These are phyloP conservation scores for Nephrotoma flavescens DNA, from an alignment of 2,888 invertebrate species.

Conservation along the genomic window DNA sequence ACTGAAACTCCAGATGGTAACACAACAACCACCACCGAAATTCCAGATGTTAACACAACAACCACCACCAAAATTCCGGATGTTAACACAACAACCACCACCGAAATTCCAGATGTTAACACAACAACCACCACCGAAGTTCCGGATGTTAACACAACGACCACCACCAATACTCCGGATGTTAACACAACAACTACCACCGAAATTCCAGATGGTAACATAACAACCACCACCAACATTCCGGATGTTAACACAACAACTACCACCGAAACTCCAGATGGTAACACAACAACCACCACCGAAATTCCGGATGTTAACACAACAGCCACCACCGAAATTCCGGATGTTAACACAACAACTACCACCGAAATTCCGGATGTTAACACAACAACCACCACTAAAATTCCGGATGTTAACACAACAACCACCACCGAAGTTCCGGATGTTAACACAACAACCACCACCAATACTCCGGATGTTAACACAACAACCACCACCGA, in stretches of 20 bases:
- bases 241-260: neutral
- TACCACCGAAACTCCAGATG: neutral
- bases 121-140: neutral
- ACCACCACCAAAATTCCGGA: neutral
- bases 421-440: neutral
- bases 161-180: neutral
- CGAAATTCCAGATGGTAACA: neutral
- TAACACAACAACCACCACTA: neutral
- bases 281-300: neutral
- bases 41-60: neutral
- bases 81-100: neutral
- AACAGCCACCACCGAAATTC: neutral
- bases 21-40: no score
- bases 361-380: neutral
- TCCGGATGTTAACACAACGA: no score
- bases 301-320: neutral
- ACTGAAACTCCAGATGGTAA: neutral
- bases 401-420: no score
- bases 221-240: neutral
- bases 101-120: no score
- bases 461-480: neutral
- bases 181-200: neutral
- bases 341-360: neutral
- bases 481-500: neutral
- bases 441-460: neutral